These are phyloP conservation scores for Aleadryas rufinucha DNA, from an alignment of 2,113 vertebrate genomes.

Conservation along the genomic window DNA sequence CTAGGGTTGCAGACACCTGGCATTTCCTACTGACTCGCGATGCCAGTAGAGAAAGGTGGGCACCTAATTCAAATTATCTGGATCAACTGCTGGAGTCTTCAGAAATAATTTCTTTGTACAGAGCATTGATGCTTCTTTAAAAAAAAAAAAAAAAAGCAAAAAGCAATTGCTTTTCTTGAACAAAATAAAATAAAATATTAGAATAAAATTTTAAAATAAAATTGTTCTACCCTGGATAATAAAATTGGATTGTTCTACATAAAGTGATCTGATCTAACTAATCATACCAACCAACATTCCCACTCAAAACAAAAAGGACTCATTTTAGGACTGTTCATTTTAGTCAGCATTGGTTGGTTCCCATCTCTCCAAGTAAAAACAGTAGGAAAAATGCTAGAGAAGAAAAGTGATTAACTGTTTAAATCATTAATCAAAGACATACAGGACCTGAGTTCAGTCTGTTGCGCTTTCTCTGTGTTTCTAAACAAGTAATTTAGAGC, in stretches of 20 bases:
- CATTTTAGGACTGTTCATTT: background rate
- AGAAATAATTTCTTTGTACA: background rate
- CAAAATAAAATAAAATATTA: background rate
- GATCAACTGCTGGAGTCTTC: background rate
- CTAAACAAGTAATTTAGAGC: background rate
- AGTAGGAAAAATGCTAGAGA: background rate
- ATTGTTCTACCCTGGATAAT: too few species aligned
- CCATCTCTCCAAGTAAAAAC: background rate
- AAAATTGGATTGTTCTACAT: background rate
- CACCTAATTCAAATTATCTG: background rate
- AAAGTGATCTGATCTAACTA: background rate
- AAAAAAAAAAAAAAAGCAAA: background rate
- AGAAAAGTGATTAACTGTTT: background rate
- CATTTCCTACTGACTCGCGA: background rate
- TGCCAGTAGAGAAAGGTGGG: background rate
- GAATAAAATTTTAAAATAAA: background rate
- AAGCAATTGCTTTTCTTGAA: fast-evolving
- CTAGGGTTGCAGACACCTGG: background rate
- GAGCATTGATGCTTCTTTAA: fast-evolving
- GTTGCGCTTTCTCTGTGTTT: background rate
- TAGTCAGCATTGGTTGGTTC: background rate
- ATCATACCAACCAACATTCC: background rate
- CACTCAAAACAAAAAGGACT: background rate
- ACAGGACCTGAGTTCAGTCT: background rate
- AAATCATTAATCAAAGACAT: background rate